phyloP scores from a whole-genome alignment of 1,140 invertebrate species.

The Babylonia areolata region DNA sequence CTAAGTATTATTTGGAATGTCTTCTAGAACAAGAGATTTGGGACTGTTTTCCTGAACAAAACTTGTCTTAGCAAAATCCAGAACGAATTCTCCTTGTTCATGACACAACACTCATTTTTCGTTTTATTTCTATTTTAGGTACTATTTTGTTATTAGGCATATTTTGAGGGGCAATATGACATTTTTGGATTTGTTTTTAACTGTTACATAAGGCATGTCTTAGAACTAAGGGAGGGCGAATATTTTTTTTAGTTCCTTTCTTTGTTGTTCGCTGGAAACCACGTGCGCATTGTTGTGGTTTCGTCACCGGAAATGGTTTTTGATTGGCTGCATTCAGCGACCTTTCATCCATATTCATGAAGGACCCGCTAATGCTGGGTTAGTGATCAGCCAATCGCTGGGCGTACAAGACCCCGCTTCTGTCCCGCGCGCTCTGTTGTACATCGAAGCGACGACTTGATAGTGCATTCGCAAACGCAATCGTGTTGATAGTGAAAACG shows the following conservation, averaged over 20 bases:
- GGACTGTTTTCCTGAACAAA: no score
- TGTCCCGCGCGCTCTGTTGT: slow-evolving; percentile 39
- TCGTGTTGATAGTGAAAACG: slow-evolving; percentile 30
- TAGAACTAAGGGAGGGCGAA: no score
- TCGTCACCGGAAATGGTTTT: background rate
- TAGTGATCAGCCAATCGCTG: slow-evolving; percentile 23
- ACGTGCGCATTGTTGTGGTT: slow-evolving; percentile 38
- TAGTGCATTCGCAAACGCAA: background rate
- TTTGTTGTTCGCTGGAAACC: slow-evolving; percentile 17
- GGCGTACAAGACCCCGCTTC: slow-evolving; percentile 24
- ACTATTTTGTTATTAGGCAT: no score
- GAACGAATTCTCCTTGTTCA: no score
- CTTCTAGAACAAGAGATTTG: no score
- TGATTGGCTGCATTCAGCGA: slow-evolving; percentile 34
- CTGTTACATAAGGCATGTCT: no score
- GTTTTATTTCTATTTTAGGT: no score
- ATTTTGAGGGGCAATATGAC: no score
- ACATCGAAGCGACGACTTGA: slow-evolving; percentile 23
- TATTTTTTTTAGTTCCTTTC: background rate
- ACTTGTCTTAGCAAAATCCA: no score
- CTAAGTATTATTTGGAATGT: no score
- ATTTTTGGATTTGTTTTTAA: no score
- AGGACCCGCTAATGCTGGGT: slow-evolving; percentile 2
- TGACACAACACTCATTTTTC: no score
- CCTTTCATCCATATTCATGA: slow-evolving; percentile 35